Conservation (phyloP, 2,888 invertebrate genomes). For the Synanthedon vespiformis region DNA sequence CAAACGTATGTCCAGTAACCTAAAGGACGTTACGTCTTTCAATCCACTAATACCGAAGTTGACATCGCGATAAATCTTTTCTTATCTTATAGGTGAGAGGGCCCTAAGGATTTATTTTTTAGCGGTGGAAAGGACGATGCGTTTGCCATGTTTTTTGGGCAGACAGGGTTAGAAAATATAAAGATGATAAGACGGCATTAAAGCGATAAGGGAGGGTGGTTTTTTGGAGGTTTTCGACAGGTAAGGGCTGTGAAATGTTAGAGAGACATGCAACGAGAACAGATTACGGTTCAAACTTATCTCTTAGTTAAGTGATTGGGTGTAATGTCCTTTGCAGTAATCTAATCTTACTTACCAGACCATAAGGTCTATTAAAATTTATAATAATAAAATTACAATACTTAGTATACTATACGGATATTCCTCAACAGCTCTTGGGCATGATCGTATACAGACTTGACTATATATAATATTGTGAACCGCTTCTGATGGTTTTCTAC, state of each 20-base stretch:
- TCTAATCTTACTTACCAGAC: too few species aligned
- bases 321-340: not conserved
- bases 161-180: slow-evolving; percentile 42
- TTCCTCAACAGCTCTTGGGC: not conserved
- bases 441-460: too few species aligned
- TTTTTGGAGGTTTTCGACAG: slow-evolving; percentile 31
- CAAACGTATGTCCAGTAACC: not conserved
- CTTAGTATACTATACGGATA: not conserved
- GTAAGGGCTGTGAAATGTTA: slow-evolving; percentile 7
- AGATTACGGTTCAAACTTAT: not conserved
- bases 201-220: slow-evolving; percentile 30
- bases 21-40: not conserved
- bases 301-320: not conserved
- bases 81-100: slow-evolving; percentile 25
- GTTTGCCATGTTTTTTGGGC: slow-evolving; percentile 39
- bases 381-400: not conserved
- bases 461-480: too few species aligned
- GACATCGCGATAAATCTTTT: slow-evolving; percentile 37
- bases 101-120: slow-evolving; percentile 30
- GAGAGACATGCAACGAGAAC: slow-evolving; percentile 8
- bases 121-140: slow-evolving; percentile 37
- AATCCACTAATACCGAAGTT: slow-evolving; percentile 10
- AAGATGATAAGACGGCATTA: slow-evolving; percentile 57
- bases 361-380: not conserved
- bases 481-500: too few species aligned